phyloP scores from a whole-genome alignment of 2,888 invertebrate genomes.

The Athalia circularis region DNA sequence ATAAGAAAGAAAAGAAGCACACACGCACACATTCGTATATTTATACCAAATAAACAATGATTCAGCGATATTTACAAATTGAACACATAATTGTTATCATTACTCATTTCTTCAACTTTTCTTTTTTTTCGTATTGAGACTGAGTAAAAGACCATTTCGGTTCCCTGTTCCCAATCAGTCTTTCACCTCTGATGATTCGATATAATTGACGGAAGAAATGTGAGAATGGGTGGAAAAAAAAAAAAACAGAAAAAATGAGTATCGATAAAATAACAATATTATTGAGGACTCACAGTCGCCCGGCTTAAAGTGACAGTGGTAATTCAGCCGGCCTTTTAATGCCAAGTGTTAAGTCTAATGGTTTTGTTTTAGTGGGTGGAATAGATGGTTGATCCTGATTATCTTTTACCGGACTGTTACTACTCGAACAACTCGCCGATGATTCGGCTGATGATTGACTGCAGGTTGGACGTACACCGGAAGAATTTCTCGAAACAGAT shows the following conservation, averaged over 20 bases:
- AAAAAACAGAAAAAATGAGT: background rate
- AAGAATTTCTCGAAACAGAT: constrained; percentile 61
- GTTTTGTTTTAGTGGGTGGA: constrained; percentile 66
- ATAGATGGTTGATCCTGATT: constrained; percentile 46
- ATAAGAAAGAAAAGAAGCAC: background rate
- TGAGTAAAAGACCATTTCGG: constrained; percentile 36
- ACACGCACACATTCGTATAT: background rate
- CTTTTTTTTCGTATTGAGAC: background rate
- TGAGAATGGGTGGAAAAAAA: background rate
- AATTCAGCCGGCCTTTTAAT: constrained; percentile 68
- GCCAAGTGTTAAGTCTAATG: constrained; percentile 68
- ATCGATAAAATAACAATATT: background rate
- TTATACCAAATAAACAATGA: background rate
- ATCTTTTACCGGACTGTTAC: constrained; percentile 53
- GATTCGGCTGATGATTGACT: constrained; percentile 55
- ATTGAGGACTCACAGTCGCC: background rate
- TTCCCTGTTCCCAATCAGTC: constrained; percentile 15
- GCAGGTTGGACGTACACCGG: constrained; percentile 52
- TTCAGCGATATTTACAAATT: constrained; percentile 63
- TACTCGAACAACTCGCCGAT: constrained; percentile 34
- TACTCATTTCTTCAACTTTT: too few species aligned
- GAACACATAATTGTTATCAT: constrained; percentile 61
- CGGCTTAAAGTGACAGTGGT: constrained; percentile 58
- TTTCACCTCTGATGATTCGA: background rate
- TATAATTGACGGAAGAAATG: too few species aligned